Percentiles rank a stretch among this genome's conserved stretches.
These are phyloP conservation scores for Ovibos moschatus DNA, from an alignment of 2,113 vertebrate genomes.

Conservation along the genomic window DNA sequence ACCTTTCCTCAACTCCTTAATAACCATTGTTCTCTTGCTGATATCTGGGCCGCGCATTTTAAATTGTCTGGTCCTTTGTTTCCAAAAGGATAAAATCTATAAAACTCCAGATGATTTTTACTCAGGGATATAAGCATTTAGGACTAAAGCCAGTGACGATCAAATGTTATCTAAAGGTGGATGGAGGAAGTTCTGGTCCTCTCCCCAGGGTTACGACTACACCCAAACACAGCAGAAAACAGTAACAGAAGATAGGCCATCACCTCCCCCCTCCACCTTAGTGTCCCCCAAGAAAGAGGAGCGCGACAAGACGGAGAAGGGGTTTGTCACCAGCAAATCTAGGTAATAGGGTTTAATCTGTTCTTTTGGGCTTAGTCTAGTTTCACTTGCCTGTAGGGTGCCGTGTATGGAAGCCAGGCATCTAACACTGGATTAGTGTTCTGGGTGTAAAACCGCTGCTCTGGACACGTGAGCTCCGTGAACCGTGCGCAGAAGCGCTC, in stretches of 20 bases:
- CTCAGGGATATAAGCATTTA: not conserved
- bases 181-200: not conserved
- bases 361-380: not conserved
- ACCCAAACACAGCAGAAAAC: not conserved
- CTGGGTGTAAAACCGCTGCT: not conserved
- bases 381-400: not conserved
- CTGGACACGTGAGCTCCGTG: fast-evolving
- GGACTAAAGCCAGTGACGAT: not conserved
- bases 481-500: fast-evolving
- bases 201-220: not conserved
- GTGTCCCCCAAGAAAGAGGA: not conserved
- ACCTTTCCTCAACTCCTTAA: not conserved
- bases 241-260: not conserved
- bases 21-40: not conserved
- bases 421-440: not conserved
- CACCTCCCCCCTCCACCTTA: not conserved
- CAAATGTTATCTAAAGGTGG: not conserved
- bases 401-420: not conserved
- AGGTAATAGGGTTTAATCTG: not conserved
- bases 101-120: not conserved
- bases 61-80: not conserved
- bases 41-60: fast-evolving
- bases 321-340: not conserved
- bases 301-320: not conserved
- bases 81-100: not conserved